Evolutionary conservation across 2,797 vertebrate genomes (phyloP), one percentile per base, ranked within the genome.

Genomic region (Poliocrania exsul): DNA sequence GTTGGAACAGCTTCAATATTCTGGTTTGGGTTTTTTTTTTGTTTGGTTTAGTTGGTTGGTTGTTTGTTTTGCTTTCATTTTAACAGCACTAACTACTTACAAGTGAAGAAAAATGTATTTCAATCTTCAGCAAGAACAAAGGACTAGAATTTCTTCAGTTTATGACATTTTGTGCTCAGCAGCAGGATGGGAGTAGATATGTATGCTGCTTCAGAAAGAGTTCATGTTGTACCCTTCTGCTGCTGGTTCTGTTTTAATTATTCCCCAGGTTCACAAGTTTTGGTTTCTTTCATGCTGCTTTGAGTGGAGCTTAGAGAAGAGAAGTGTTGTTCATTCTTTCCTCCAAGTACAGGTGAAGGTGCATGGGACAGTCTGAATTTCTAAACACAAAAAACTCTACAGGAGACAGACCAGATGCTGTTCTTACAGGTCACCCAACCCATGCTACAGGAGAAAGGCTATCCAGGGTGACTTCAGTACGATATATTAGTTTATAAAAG

Each of bases 41-140:
- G 8, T 47, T 46, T 19, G 20, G 11, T 51, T 44, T 38, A 13
- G 31, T 47, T 28, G n/a, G n/a, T 6, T 7, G 8, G 2, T 0
- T 18, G n/a, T 35, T 35, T 37, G 60, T 37, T 69, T 56, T n/a
- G 44, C 33, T 92, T 93, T 87, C 28, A 60, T 92, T 89, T 94
- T 77, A 75, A 88, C 40, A 75, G 17, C 26, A 13, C 3, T 94
- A 91, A 86, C 33, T 93, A 62, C 20, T 57, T 67, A 85, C 26
- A 69, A 50, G 11, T 20, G 5, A 25, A 53, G 86, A 70, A 49
- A 49, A 21, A 6, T 3, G 4, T 13, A 84, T 40, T 66, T 90
- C 75, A n/a, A 26, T 58, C 31, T 89, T 83, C 38, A 60, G 9
- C 23, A 72, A 54, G 24, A 82, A 87, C 57, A 44, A 3, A 8